Evolutionary conservation across 2,797 vertebrate genomes (phyloP).

Genomic region (Neoniphon sammara): DNA sequence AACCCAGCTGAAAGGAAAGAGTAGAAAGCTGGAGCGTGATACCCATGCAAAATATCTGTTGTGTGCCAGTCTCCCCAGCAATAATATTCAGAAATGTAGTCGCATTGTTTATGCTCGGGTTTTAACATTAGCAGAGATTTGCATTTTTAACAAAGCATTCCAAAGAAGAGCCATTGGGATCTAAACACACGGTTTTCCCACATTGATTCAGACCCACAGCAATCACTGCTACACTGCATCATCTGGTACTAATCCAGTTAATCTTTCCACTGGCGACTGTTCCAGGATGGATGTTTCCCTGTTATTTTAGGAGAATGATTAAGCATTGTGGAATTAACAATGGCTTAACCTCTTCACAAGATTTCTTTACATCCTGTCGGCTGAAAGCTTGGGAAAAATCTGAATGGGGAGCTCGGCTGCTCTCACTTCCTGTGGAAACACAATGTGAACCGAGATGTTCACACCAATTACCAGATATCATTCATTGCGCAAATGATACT

Average conservation of each 20-base stretch:
- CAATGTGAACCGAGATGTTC: constrained; percentile 59
- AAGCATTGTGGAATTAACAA: constrained; percentile 75
- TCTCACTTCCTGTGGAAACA: constrained; percentile 40
- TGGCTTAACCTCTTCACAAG: constrained; percentile 72
- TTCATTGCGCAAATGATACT: constrained; percentile 56
- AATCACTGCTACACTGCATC: constrained; percentile 53
- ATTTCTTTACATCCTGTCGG: constrained; percentile 56
- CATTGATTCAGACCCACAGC: constrained; percentile 53
- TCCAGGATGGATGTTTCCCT: constrained; percentile 60
- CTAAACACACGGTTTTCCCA: constrained; percentile 40
- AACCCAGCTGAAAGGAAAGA: constrained; percentile 48
- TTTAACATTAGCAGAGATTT: constrained; percentile 51
- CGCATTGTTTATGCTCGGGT: constrained; percentile 24
- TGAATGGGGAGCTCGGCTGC: constrained; percentile 33
- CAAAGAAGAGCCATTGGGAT: constrained; percentile 23
- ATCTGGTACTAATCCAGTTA: constrained; percentile 73
- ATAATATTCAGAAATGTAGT: constrained; percentile 22
- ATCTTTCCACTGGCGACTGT: constrained; percentile 70
- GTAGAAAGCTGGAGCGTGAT: constrained; percentile 13
- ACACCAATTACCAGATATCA: constrained; percentile 64
- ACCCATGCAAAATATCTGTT: constrained; percentile 8
- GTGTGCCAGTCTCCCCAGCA: constrained; percentile 30
- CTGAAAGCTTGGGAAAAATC: constrained; percentile 44
- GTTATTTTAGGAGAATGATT: constrained; percentile 73
- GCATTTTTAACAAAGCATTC: constrained; percentile 49